phyloP scores from a whole-genome alignment of 2,113 vertebrate genomes.

The Chiloscyllium plagiosum region DNA sequence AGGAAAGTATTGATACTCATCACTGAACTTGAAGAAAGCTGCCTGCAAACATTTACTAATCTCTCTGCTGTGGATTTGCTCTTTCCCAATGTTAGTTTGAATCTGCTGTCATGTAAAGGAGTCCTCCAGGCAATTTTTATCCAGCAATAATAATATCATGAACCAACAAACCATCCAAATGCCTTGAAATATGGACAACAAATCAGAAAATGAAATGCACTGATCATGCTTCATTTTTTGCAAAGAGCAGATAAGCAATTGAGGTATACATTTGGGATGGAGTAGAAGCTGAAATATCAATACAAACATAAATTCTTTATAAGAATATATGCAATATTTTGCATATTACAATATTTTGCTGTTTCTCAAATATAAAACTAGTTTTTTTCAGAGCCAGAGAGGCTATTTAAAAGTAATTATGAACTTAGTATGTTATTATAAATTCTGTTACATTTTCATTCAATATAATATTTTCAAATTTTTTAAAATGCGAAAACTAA shows the following conservation, averaged over 20 bases:
- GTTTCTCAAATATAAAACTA: background rate
- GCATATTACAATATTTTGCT: background rate
- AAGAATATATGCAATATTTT: background rate
- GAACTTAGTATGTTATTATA: background rate
- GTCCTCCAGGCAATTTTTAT: background rate
- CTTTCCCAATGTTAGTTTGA: no score
- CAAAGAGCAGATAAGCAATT: background rate
- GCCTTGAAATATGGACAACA: background rate
- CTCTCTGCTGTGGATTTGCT: background rate
- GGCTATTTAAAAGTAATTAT: background rate
- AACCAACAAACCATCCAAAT: background rate
- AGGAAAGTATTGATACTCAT: background rate
- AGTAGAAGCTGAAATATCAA: background rate
- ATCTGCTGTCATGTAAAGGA: no score
- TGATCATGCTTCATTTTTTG: background rate
- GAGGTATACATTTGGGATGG: background rate
- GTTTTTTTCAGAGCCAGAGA: background rate
- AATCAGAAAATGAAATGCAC: background rate
- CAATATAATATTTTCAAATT: background rate
- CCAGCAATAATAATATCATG: background rate
- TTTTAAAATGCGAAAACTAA: background rate
- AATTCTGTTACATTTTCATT: background rate
- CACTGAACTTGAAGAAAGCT: background rate
- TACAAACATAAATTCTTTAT: background rate
- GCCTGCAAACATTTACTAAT: background rate